Evolutionary conservation across 2,113 vertebrate genomes (phyloP).

Genomic region (Chlorocebus sabaeus): DNA sequence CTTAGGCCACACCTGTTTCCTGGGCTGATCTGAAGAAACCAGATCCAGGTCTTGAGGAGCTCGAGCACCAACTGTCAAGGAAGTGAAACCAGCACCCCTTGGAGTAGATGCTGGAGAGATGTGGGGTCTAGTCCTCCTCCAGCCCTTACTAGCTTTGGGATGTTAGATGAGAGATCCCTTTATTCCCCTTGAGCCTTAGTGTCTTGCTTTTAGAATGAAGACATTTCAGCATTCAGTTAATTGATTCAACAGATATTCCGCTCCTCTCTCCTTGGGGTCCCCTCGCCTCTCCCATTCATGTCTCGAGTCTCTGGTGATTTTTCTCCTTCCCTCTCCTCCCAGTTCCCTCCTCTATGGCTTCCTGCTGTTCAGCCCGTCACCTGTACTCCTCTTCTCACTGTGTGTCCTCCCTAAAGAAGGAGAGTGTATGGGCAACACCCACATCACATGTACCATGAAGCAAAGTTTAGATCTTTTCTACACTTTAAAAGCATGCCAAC

Average conservation of each 20-base stretch:
- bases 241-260: accelerated
- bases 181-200: not conserved
- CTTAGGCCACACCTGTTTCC: not conserved
- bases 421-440: not conserved
- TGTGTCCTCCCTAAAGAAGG: not conserved
- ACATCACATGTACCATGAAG: not conserved
- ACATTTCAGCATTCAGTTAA: not conserved
- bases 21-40: not conserved
- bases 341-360: not conserved
- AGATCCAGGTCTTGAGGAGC: not conserved
- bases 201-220: not conserved
- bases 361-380: not conserved
- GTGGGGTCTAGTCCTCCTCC: not conserved
- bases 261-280: not conserved
- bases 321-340: not conserved
- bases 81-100: not conserved
- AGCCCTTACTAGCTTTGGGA: not conserved
- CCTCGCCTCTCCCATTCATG: not conserved
- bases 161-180: not conserved
- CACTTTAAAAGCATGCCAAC: not conserved
- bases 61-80: not conserved
- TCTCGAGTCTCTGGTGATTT: not conserved
- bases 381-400: not conserved
- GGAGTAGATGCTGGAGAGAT: not conserved
- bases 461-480: not conserved